Evolutionary conservation across 1,140 invertebrate species (phyloP), one percentile per base, ranked within the genome.

Genomic region (Drosophila fuyamai): DNA sequence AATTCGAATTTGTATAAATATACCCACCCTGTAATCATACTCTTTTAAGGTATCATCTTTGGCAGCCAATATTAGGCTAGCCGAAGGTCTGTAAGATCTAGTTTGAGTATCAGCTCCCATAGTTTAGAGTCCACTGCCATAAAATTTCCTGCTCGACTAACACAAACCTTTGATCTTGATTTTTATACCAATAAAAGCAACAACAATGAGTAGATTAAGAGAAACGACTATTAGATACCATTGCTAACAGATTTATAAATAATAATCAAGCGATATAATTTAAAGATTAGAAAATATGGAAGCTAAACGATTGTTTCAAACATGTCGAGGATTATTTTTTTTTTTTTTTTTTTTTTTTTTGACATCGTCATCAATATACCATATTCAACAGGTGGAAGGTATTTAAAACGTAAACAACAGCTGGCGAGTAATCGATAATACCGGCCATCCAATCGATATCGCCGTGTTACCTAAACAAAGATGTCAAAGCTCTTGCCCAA

Each of bases 51-150:
- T 18, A 9, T 51, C 29, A 9, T 66, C 36, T 41, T 41, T 72
- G 32, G 86, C 93, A 5, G 92, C 84, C 8, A 93, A 50, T 32
- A 93, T 92, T 1, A 93, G 70, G 67, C 92, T 93, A 5, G 93
- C 92, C 1, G 93, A 93, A 0, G 84, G 65, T 35, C 84, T 84
- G 32, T 89, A 89, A 10, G 36, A 8, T 10, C 41, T 16, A 8
- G 8, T n/a, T 18, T 58, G 10, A 36, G 59, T 32, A 8, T 18
- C 38, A 27, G 14, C 13, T n/a, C 50, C 46, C 79, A 79, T 88
- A 0, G 36, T 75, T 47, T 7, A 41, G 5, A 55, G n/a, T 57
- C n/a, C 23, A 51, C 16, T 35, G 29, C 8, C 16, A 7, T 47
- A 46, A 7, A 16, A 53, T 29, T 65, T 12, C 8, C 12, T 10